Evolutionary conservation across 1,140 invertebrate species (phyloP).

Genomic region (Agrypnia vestita): DNA sequence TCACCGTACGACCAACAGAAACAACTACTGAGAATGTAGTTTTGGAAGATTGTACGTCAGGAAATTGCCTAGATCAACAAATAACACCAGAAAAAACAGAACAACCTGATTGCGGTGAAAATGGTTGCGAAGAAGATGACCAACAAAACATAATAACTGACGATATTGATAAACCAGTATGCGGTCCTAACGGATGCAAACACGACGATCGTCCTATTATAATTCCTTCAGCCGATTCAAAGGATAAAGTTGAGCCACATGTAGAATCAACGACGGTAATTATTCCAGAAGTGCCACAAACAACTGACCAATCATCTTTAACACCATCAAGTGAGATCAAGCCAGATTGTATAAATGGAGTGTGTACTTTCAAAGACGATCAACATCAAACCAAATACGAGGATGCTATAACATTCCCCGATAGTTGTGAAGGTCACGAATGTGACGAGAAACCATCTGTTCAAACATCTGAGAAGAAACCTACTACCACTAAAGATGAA

Average conservation of each 20-base stretch:
- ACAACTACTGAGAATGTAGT: slow-evolving; percentile 37
- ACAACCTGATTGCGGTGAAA: slow-evolving; percentile 43
- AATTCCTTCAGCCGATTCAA: slow-evolving; percentile 31
- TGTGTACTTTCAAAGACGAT: slow-evolving; percentile 20
- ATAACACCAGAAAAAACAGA: slow-evolving; percentile 16
- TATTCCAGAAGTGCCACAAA: not conserved
- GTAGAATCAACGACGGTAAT: not conserved
- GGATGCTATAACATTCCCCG: not conserved
- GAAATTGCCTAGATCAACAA: slow-evolving; percentile 33
- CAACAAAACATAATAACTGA: slow-evolving; percentile 53
- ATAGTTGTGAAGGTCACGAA: slow-evolving; percentile 22
- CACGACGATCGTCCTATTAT: not conserved
- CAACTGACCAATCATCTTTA: not conserved
- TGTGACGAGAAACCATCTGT: not conserved
- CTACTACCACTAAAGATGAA: not conserved
- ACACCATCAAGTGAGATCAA: slow-evolving; percentile 33
- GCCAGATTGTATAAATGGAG: slow-evolving; percentile 21
- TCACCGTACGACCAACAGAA: slow-evolving; percentile 43
- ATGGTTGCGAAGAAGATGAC: slow-evolving; percentile 57
- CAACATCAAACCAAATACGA: not conserved
- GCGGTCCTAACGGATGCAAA: slow-evolving; percentile 48
- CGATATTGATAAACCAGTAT: slow-evolving; percentile 51
- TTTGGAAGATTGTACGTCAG: slow-evolving; percentile 42
- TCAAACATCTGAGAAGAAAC: not conserved
- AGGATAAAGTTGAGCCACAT: slow-evolving; percentile 13